These are phyloP conservation scores for Herminia tarsipennalis DNA, from an alignment of 2,888 invertebrate species.

Conservation along the genomic window DNA sequence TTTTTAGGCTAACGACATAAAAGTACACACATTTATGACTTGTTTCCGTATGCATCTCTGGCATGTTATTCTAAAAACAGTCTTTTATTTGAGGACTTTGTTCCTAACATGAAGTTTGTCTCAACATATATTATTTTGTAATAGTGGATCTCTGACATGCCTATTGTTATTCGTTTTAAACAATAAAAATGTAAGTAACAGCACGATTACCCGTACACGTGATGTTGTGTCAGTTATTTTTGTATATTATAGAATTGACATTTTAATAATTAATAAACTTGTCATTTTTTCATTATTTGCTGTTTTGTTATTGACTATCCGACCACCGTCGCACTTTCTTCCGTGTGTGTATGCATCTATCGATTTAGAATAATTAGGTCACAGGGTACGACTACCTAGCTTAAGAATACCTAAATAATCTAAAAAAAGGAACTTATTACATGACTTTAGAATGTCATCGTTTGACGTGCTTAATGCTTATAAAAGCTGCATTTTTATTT, in stretches of 20 bases:
- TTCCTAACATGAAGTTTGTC: constrained; percentile 15
- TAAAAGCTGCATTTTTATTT: no score
- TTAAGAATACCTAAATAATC: no score
- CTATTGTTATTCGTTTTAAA: constrained; percentile 3
- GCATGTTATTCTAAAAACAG: constrained; percentile 11
- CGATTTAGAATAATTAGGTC: no score
- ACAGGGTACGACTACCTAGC: no score
- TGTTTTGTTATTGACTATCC: constrained; percentile 26
- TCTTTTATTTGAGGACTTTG: constrained; percentile 3
- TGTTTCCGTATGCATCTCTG: constrained; percentile 7
- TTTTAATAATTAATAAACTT: constrained; percentile 69
- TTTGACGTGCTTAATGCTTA: no score
- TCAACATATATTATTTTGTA: constrained; percentile 19
- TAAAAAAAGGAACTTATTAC: no score
- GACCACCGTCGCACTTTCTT: background rate
- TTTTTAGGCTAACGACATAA: constrained; percentile 10
- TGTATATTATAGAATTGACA: constrained; percentile 53
- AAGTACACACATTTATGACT: constrained; percentile 12
- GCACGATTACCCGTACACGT: constrained; percentile 29
- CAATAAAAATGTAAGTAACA: background rate
- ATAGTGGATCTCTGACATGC: constrained; percentile 30
- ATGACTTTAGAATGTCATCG: no score
- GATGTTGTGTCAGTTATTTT: constrained; percentile 59
- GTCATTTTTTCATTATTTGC: constrained; percentile 45
- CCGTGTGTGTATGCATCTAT: no score